phyloP scores from a whole-genome alignment of 2,797 vertebrate genomes.

The Sebastes vulpes region DNA sequence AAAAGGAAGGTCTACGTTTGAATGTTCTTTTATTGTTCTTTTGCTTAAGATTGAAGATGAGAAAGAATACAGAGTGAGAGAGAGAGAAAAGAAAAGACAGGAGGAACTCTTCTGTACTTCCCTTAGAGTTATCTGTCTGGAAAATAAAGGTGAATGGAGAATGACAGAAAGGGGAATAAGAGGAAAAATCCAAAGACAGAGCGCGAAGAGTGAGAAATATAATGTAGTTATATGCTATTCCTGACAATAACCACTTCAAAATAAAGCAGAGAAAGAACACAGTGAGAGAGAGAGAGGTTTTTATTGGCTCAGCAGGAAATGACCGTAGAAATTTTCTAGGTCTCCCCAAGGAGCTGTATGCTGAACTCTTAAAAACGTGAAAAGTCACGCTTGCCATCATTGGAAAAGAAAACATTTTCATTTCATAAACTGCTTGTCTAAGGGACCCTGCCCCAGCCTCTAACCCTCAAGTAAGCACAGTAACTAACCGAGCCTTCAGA shows the following conservation, averaged over 20 bases:
- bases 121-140: neutral
- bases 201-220: neutral
- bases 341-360: conserved; percentile 48
- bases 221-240: conserved; percentile 8
- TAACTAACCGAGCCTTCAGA: conserved; percentile 11
- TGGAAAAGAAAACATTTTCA: conserved; percentile 74
- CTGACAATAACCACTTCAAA: conserved; percentile 17
- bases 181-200: conserved; percentile 7
- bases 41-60: conserved; percentile 5
- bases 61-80: neutral
- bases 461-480: conserved; percentile 40
- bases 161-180: neutral
- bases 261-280: conserved; percentile 26
- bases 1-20: neutral
- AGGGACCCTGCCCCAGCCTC: conserved; percentile 45
- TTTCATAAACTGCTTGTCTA: conserved; percentile 67
- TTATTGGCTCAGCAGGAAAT: conserved; percentile 62
- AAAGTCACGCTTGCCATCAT: conserved; percentile 42
- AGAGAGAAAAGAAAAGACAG: neutral
- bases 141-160: conserved; percentile 27
- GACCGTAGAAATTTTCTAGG: conserved; percentile 22
- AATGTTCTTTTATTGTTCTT: conserved; percentile 14
- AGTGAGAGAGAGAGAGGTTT: conserved; percentile 1
- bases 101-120: neutral
- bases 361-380: conserved; percentile 58